Evolutionary conservation across 2,888 invertebrate genomes (phyloP).

Genomic region (Conchocele bisecta): DNA sequence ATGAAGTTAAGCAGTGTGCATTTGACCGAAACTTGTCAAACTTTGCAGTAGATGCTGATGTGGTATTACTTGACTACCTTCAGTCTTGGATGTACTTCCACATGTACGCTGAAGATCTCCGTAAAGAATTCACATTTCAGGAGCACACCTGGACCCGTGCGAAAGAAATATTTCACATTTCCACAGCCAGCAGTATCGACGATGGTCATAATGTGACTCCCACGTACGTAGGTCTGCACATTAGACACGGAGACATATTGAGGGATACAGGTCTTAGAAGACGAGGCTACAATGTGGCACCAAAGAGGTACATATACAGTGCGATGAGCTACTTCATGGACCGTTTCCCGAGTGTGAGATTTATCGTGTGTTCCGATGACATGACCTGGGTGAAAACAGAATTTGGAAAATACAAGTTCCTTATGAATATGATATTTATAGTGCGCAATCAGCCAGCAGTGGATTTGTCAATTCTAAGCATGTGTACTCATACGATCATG

Average conservation of each 20-base stretch:
- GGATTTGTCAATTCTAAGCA: conserved; percentile 61
- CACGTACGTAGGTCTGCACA: conserved; percentile 58
- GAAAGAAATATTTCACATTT: conserved; percentile 17
- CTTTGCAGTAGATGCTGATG: conserved; percentile 7
- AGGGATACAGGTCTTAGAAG: neutral
- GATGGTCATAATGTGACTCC: conserved; percentile 30
- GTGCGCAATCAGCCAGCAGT: conserved; percentile 36
- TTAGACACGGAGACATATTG: conserved; percentile 58
- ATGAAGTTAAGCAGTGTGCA: conserved; percentile 47
- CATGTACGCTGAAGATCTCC: conserved; percentile 31
- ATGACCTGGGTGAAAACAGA: conserved; percentile 52
- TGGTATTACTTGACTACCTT: conserved; percentile 40
- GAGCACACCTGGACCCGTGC: conserved; percentile 20
- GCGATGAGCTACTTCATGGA: conserved; percentile 53
- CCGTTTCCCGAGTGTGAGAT: conserved; percentile 43
- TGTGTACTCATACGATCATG: conserved; percentile 65
- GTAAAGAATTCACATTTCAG: conserved; percentile 53
- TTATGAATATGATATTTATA: conserved; percentile 43
- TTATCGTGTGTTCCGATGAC: conserved; percentile 58
- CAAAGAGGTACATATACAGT: conserved; percentile 44
- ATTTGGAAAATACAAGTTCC: conserved; percentile 34
- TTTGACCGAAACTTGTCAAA: conserved; percentile 41
- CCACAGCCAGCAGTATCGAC: conserved; percentile 14
- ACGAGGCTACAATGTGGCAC: conserved; percentile 49
- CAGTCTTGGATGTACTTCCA: conserved; percentile 64